Evolutionary conservation across 1,140 invertebrate genomes (phyloP), one percentile per base, ranked within the genome.

Genomic region (Caenorhabditis remanei): DNA sequence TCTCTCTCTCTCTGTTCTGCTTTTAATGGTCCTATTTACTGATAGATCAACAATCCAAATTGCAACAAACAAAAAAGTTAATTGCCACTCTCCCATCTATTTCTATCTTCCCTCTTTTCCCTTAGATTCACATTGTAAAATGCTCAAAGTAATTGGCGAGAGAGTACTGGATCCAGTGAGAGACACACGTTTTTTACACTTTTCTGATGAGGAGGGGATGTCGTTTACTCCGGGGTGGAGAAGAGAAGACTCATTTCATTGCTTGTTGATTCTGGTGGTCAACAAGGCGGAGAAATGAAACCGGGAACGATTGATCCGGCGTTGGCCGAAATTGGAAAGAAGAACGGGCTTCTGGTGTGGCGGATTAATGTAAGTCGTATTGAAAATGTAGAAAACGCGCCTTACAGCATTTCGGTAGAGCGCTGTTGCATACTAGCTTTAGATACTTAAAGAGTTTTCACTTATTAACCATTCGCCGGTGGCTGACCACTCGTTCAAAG

Each of bases 331-430:
- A 90, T 89, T 58, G 91, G 91, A 67, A 89, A 92, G 84, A 89
- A 88, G 67, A 71, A 82, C 14, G 91, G 91, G n/a, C 43, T 92
- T n/a, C 91, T 92, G 48, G 89, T 92, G 11, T 92, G 91, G 91
- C 87, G 91, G 43, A 91, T 92, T 53, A 92, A 92, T 65, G 91
- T 91, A 41, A 46, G 65, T 71, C 40, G n/a, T n/a, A n/a, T n/a
- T n/a, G 41, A 6, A 21, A 79, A 50, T 75, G 19, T 11, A 24
- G 71, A 43, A 21, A 43, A 16, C 13, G 32, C 32, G 32, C 32
- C 2, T 2, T 32, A 32, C 32, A 0, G 32, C 32, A 32, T 32
- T 32, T 32, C 2, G 32, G 32, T 32, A 32, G 32, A 32, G 32
- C 32, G 32, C 32, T 0, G 32, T 32, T 32, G 32, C 32, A 32